These are phyloP conservation scores for Heteromormyrus szaboi DNA, from an alignment of 2,797 vertebrate species.

Conservation along the genomic window DNA sequence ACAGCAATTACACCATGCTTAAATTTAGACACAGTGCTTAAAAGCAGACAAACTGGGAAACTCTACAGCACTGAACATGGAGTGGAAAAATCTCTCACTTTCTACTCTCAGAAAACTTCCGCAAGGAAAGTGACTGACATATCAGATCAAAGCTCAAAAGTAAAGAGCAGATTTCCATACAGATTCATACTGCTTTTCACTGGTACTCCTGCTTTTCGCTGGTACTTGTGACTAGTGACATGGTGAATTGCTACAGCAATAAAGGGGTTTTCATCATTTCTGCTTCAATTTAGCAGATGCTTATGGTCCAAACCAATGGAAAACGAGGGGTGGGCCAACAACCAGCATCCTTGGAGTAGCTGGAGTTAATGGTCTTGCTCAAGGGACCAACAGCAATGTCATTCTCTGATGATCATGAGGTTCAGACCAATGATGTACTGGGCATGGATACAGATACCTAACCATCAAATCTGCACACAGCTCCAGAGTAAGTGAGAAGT, in stretches of 20 bases:
- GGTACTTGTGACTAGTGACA: no score
- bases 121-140: not conserved
- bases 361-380: not conserved
- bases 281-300: not conserved
- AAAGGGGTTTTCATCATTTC: not conserved
- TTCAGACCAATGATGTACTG: not conserved
- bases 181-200: not conserved
- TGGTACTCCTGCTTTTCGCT: no score
- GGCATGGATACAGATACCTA: conserved; percentile 12
- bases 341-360: not conserved
- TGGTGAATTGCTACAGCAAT: no score
- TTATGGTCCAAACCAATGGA: not conserved
- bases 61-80: not conserved
- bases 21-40: not conserved
- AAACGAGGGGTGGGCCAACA: not conserved
- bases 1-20: not conserved
- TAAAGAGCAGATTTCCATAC: not conserved
- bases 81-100: not conserved
- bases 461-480: not conserved
- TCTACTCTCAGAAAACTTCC: not conserved
- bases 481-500: not conserved
- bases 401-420: not conserved
- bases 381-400: not conserved
- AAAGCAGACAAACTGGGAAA: not conserved
- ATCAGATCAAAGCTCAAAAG: not conserved